Evolutionary conservation across 2,888 invertebrate species (phyloP), one percentile per base, ranked within the genome.

Genomic region (Euphydryas editha): DNA sequence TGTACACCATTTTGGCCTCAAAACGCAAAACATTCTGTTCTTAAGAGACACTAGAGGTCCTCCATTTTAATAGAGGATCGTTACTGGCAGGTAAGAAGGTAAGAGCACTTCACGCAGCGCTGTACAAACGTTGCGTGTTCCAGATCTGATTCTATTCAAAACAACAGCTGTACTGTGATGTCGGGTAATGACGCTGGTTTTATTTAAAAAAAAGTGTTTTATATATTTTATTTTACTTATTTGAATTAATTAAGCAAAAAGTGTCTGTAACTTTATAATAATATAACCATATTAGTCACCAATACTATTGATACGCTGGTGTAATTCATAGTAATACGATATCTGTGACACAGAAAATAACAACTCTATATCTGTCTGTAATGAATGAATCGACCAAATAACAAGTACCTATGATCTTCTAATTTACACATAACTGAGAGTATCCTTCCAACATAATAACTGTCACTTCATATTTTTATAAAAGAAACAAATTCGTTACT

Each of bases 71-170:
- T 56, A 67, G 44, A 64, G 68, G 62, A 62, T 65, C 66, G 64
- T 72, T 69, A 68, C 62, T 58, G 57, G 59, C 63, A 63, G 61
- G 59, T 62, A 63, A 70, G 68, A 69, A 68, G 71, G 54, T 62
- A 62, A 69, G 67, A 42, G 63, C 66, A 57, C 65, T 69, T 57
- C 57, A 72, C 49, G 42, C 42, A 49, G 56, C 56, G 59, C 54
- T 37, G 47, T 46, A 44, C 58, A 66, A 55, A 61, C 47, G 59
- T 57, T 69, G 63, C 69, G 63, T 69, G 62, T 37, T 57, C 67
- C 46, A 65, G 57, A 59, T 72, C 62, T 68, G 58, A 67, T 65
- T 65, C 62, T 66, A 61, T 67, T 60, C 56, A 55, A 46, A 51
- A 66, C 58, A 62, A 60, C 60, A 17, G 24, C 17, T 21, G 37